Evolutionary conservation across 2,797 vertebrate genomes (phyloP).

Genomic region (Poeciliopsis paucimaculata): DNA sequence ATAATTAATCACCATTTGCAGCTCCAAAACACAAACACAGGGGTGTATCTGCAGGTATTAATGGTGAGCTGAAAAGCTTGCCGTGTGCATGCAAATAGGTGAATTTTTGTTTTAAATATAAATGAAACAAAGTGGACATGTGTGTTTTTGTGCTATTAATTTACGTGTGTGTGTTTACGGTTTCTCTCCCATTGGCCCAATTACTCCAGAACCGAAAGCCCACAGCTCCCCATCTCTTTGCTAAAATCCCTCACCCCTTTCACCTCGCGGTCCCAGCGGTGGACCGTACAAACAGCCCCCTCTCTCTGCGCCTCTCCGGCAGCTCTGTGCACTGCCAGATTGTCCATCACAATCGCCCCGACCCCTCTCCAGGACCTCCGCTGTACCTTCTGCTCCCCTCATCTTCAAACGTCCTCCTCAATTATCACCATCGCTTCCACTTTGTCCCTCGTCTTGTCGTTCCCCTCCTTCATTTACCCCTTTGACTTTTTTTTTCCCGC

Average conservation of each 20-base stretch:
- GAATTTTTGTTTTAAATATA: constrained; percentile 19
- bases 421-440: constrained; percentile 34
- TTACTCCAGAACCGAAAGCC: constrained; percentile 77
- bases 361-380: constrained; percentile 58
- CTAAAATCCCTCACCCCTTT: constrained; percentile 75
- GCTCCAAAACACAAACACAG: constrained; percentile 2
- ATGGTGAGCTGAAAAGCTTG: not conserved
- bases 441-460: constrained; percentile 44
- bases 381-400: constrained; percentile 50
- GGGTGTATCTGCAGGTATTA: not conserved
- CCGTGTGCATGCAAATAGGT: constrained; percentile 15
- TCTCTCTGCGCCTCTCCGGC: constrained; percentile 14
- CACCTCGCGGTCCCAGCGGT: constrained; percentile 72
- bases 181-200: constrained; percentile 82
- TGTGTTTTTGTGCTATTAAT: constrained; percentile 27
- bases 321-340: constrained; percentile 48
- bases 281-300: constrained; percentile 42
- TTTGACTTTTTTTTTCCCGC: constrained; percentile 49
- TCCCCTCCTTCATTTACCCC: constrained; percentile 64
- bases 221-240: constrained; percentile 58
- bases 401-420: constrained; percentile 49
- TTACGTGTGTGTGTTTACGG: constrained; percentile 54
- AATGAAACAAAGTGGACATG: constrained; percentile 15
- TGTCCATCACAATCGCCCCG: constrained; percentile 62
- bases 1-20: constrained; percentile 2